Evolutionary conservation across 2,797 vertebrate genomes (phyloP).

Genomic region (Silurus aristotelis): DNA sequence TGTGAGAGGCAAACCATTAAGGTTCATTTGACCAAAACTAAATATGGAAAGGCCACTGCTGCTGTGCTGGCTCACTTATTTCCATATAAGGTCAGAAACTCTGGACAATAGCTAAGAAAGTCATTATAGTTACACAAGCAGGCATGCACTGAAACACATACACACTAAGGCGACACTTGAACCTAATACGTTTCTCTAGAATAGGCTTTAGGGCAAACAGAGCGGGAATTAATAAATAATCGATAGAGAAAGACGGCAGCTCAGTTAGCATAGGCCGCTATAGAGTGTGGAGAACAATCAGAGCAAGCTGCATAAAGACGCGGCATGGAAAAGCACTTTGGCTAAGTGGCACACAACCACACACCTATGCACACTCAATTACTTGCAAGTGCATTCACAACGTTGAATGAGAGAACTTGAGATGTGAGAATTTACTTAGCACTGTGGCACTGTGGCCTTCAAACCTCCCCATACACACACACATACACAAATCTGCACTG

Average conservation of each 20-base stretch:
- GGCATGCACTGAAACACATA: slow-evolving; percentile 35
- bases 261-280: slow-evolving; percentile 47
- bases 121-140: slow-evolving; percentile 29
- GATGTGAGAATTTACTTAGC: slow-evolving; percentile 48
- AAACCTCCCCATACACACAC: slow-evolving; percentile 27
- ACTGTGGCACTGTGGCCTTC: slow-evolving; percentile 54
- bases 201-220: slow-evolving; percentile 45
- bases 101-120: slow-evolving; percentile 43
- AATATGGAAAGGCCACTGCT: neutral
- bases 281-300: slow-evolving; percentile 48
- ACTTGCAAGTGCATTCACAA: slow-evolving; percentile 31
- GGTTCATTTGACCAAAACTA: neutral
- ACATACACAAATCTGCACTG: slow-evolving; percentile 38
- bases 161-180: slow-evolving; percentile 49
- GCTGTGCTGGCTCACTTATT: neutral
- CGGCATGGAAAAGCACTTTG: slow-evolving; percentile 52
- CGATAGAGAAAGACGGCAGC: slow-evolving; percentile 53
- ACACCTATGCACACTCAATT: slow-evolving; percentile 34
- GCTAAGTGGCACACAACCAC: slow-evolving; percentile 32
- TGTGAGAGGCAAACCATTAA: neutral
- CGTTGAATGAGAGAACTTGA: slow-evolving; percentile 42
- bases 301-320: slow-evolving; percentile 47
- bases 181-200: slow-evolving; percentile 49
- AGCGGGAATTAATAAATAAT: slow-evolving; percentile 57
- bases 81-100: slow-evolving; percentile 9